Evolutionary conservation across 2,113 vertebrate species (phyloP), one percentile per base, ranked within the genome.

Genomic region (Glaucomys volans): DNA sequence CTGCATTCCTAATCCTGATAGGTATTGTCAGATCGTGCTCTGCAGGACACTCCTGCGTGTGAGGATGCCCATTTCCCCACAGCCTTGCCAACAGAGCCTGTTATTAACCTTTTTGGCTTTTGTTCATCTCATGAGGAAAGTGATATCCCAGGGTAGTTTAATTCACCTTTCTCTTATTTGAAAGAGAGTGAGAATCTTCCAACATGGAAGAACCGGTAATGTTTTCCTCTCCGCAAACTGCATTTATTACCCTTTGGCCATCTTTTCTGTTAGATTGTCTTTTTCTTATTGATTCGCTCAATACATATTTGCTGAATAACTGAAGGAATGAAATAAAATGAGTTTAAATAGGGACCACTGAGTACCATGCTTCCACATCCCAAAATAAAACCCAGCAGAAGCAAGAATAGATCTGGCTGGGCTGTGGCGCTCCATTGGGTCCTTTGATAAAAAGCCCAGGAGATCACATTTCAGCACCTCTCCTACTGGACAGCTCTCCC

Each of bases 141-240:
- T 30, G 44, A 47, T 42, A 57, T 42, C 18, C 35, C 81, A 20
- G 24, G 32, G 76, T 69, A 74, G 83, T 75, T 95, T 84, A 57
- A 69, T 87, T 87, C 87, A 71, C 85, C n/a, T 82, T 90, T 94
- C 40, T 80, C 47, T 92, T 66, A 62, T 54, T 76, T 52, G 42
- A 30, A 47, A 44, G 40, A 76, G n/a, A 66, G 10, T 17, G 88
- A 92, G 66, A 50, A 14, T 89, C 75, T 83, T 57, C 79, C 76
- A 82, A 66, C 3, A 37, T 24, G 22, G 66, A 52, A 17, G 24
- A 93, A 44, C 87, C 54, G 6, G 52, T 59, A n/a, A 40, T 59
- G 50, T 94, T 92, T 95, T 66, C 85, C 66, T 81, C 75, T 74
- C 75, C 37, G 37, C 7, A 30, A 91, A 32, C 57, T 52, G n/a